Percentiles rank a stretch among this genome's conserved stretches.
Evolutionary conservation across 2,797 vertebrate species (phyloP).

Genomic region (Psittacula echo): DNA sequence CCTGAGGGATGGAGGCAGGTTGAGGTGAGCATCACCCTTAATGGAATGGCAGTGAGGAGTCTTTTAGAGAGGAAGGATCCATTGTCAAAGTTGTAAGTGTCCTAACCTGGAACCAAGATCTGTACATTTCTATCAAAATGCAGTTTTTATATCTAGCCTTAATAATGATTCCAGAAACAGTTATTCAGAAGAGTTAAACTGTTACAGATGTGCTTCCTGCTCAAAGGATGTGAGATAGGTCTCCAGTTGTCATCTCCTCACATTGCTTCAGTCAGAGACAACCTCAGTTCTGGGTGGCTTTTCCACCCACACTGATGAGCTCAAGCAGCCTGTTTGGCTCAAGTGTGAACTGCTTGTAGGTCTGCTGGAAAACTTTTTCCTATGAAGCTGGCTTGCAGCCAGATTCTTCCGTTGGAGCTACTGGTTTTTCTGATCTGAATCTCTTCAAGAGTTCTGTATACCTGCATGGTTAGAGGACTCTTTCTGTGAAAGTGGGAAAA

Average conservation of each 20-base stretch:
- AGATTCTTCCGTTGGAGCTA: background rate
- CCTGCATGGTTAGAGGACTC: background rate
- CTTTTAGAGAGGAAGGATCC: background rate
- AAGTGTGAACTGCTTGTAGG: background rate
- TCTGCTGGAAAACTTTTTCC: background rate
- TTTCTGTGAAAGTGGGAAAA: background rate
- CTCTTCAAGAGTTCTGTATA: background rate
- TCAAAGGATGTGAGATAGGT: background rate
- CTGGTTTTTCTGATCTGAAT: background rate
- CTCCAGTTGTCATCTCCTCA: background rate
- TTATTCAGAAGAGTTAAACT: background rate
- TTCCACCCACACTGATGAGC: background rate
- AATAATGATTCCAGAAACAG: background rate
- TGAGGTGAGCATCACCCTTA: background rate
- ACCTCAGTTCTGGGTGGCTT: background rate
- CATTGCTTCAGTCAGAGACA: background rate
- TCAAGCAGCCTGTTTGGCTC: background rate
- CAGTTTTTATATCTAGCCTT: background rate
- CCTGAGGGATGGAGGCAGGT: accelerated
- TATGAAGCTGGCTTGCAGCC: background rate
- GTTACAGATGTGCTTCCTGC: constrained; percentile 10
- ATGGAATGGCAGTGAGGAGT: background rate
- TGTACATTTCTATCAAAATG: background rate
- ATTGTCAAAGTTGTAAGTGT: background rate
- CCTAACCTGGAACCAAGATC: background rate